Evolutionary conservation across 2,888 invertebrate genomes (phyloP).

Genomic region (Lithophane socia): DNA sequence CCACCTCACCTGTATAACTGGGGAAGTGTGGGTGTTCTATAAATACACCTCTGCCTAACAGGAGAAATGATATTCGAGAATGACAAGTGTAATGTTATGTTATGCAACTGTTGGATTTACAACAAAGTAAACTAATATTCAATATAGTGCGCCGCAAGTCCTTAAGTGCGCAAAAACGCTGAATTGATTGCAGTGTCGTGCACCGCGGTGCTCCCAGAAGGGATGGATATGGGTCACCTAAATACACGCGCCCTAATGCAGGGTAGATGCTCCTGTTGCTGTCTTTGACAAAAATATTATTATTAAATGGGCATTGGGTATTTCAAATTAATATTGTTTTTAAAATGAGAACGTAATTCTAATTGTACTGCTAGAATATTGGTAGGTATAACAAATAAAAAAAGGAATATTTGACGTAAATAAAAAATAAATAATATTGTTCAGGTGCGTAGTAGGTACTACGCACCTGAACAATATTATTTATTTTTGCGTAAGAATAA

Average conservation of each 20-base stretch:
- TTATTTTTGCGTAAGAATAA: no score
- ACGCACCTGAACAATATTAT: no score
- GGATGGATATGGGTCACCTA: slow-evolving; percentile 85
- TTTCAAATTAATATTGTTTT: neutral
- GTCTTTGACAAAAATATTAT: slow-evolving; percentile 1
- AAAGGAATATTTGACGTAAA: no score
- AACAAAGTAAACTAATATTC: slow-evolving; percentile 13
- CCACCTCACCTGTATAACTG: neutral
- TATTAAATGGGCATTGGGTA: neutral
- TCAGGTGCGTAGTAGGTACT: no score
- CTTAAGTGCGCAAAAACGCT: slow-evolving; percentile 70
- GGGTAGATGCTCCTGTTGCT: slow-evolving; percentile 64
- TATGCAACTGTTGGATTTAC: neutral
- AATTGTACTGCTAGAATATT: neutral
- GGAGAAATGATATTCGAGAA: no score
- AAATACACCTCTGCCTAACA: neutral
- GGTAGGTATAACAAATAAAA: neutral
- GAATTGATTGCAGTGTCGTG: slow-evolving; percentile 85
- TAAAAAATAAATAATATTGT: no score
- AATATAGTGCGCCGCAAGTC: slow-evolving; percentile 36
- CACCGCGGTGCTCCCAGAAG: slow-evolving; percentile 76
- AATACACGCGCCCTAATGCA: slow-evolving; percentile 77
- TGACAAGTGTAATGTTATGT: neutral
- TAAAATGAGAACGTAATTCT: neutral
- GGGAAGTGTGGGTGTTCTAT: neutral